Base-by-base conservation (phyloP, 2,113 vertebrate species). In the Panthera tigris region DNA sequence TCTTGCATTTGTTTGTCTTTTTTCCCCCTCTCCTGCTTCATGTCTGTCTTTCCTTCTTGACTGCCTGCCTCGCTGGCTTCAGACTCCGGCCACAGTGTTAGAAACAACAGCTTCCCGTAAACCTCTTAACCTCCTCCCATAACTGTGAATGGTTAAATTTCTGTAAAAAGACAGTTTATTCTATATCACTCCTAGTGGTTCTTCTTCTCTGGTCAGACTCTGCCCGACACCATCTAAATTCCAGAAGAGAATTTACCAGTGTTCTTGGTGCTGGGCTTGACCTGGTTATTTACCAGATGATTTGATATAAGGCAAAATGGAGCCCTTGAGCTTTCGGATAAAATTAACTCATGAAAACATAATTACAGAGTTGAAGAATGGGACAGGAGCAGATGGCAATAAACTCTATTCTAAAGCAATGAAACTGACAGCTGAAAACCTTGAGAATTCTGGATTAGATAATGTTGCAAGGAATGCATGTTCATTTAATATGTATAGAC, bases 301-400 rank as follows among this genome's bases (percentile, higher is more conserved):
- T 65, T 57, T 79, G 71, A 79, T 55, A 83, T 25, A 91, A 93
- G 16, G 29, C 50, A 95, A 83, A 91, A 95, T 39, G 33, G n/a
- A 65, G 10, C 63, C 69, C 27, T 57, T 65, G 86, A 96, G n/a
- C 86, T 89, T 81, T 89, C 66, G 69, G 48, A 94, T 87, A 69
- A 79, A 57, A 93, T 68, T 68, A 93, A 94, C 61, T 79, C 63
- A 80, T 36, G 27, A 87, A 97, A 94, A 93, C 48, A 78, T 23
- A 91, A 76, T 69, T 71, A 36, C 76, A 82, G 61, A 57, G 27
- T 36, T 89, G 95, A 94, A 94, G 61, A 88, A 94, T 61, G 41
- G 14, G 55, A 45, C 65, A 91, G 50, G 52, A 90, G 41, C 57
- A 85, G 33, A 89, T 85, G 48, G 29, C 61, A 76, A 45, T 52